A percentile compares a stretch with the other conserved stretches of the same genome.
phyloP scores from a whole-genome alignment of 2,797 vertebrate species.

The Sebastes glaucus region DNA sequence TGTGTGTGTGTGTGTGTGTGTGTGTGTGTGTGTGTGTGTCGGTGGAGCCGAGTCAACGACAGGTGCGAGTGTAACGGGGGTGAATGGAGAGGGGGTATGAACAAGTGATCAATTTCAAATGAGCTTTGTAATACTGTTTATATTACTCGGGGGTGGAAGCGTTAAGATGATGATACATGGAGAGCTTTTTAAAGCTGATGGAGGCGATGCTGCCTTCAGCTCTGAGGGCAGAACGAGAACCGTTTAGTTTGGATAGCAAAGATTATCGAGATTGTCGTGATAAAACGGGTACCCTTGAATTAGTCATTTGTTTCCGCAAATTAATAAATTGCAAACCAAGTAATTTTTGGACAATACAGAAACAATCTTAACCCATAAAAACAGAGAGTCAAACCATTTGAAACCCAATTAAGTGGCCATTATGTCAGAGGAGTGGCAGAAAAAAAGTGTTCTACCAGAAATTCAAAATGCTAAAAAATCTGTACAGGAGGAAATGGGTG shows the following conservation, averaged over 20 bases:
- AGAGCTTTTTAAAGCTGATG: constrained; percentile 23
- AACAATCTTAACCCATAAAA: neutral
- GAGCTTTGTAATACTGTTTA: constrained; percentile 67
- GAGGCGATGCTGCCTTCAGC: constrained; percentile 12
- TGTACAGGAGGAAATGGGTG: neutral
- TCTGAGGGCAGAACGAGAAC: neutral
- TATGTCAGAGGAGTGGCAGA: neutral
- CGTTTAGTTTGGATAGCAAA: neutral
- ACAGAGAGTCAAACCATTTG: neutral
- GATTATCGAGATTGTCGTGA: neutral
- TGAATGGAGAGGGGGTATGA: constrained; percentile 39
- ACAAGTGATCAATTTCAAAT: constrained; percentile 74
- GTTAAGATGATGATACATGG: constrained; percentile 50
- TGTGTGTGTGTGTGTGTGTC: neutral
- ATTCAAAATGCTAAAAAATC: neutral
- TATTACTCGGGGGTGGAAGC: constrained; percentile 40
- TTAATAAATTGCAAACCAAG: neutral
- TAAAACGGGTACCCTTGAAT: neutral
- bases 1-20: constrained; percentile 25
- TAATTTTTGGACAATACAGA: neutral
- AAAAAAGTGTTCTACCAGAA: neutral
- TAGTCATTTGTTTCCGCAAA: neutral
- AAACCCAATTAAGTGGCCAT: neutral
- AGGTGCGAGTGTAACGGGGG: constrained; percentile 71
- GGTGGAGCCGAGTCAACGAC: constrained; percentile 69